Evolutionary conservation across 2,888 invertebrate species (phyloP).

Genomic region (Podotricha telesiphe): DNA sequence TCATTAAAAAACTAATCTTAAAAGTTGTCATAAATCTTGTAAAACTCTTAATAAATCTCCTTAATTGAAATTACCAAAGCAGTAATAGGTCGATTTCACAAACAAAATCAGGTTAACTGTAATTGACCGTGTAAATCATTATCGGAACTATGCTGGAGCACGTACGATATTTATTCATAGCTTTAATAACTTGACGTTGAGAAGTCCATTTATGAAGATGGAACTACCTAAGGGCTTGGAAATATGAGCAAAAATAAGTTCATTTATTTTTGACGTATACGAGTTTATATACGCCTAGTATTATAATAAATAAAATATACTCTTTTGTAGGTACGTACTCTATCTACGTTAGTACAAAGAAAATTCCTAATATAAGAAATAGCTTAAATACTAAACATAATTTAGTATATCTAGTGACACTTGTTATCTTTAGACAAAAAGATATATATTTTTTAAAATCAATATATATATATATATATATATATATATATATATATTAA

Average conservation of each 20-base stretch:
- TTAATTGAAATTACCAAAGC: slow-evolving; percentile 1
- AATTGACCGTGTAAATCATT: slow-evolving; percentile 39
- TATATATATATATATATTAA: too few relatives aligned
- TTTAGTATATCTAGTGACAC: too few relatives aligned
- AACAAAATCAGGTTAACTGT: slow-evolving; percentile 34
- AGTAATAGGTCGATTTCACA: slow-evolving; percentile 29
- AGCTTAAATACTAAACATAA: too few relatives aligned
- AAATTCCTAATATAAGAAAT: too few relatives aligned
- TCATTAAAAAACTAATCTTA: too few relatives aligned
- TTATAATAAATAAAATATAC: too few relatives aligned
- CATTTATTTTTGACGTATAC: background rate
- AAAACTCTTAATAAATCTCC: background rate
- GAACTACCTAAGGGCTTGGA: background rate
- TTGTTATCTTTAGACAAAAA: too few relatives aligned
- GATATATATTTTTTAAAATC: too few relatives aligned
- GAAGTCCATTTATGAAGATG: slow-evolving; percentile 15
- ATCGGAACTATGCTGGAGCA: slow-evolving; percentile 42
- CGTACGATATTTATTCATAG: slow-evolving; percentile 24
- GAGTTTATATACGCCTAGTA: too few relatives aligned
- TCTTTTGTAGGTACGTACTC: too few relatives aligned
- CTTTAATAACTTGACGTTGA: slow-evolving; percentile 19
- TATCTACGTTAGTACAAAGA: too few relatives aligned
- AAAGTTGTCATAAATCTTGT: slow-evolving; percentile 1
- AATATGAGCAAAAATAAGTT: background rate
- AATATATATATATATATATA: too few relatives aligned